Percentiles rank a stretch among this genome's conserved stretches.
Evolutionary conservation across 30 jellyfish, hydroid and myxozoan genomes (phyloP).

Genomic region (Rhopilema esculentum): DNA sequence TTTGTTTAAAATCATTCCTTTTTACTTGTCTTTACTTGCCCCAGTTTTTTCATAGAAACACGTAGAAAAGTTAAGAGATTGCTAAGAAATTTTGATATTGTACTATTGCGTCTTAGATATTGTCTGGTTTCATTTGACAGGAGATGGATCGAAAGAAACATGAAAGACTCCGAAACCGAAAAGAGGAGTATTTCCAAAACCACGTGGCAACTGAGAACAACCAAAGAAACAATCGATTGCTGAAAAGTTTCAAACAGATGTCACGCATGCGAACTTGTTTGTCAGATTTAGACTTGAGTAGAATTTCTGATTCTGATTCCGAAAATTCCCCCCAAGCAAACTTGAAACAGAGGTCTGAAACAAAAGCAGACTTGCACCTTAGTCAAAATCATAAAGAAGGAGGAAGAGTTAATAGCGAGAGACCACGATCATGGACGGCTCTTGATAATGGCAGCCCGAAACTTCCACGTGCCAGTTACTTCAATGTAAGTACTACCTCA

Average conservation of each 20-base stretch:
- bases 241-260: slow-evolving; percentile 69
- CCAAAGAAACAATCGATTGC: slow-evolving; percentile 44
- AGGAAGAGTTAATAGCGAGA: not conserved
- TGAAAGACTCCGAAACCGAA: slow-evolving; percentile 32
- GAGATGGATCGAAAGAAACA: slow-evolving; percentile 62
- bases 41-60: too few relatives aligned
- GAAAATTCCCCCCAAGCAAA: slow-evolving; percentile 15
- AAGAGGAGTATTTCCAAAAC: slow-evolving; percentile 60
- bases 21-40: too few relatives aligned
- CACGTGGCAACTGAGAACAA: slow-evolving; percentile 48
- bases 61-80: too few relatives aligned
- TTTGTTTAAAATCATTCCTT: too few relatives aligned
- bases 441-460: not conserved
- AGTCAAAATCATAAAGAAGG: not conserved
- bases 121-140: not conserved
- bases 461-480: not conserved
- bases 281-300: slow-evolving; percentile 60
- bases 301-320: slow-evolving; percentile 26
- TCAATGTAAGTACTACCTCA: not conserved
- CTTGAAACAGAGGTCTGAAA: not conserved
- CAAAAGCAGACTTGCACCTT: not conserved
- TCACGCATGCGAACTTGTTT: slow-evolving; percentile 71
- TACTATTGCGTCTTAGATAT: not conserved
- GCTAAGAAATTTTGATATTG: too few relatives aligned
- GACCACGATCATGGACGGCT: slow-evolving; percentile 57